Percentiles rank a stretch among this genome's conserved stretches.
phyloP scores from a whole-genome alignment of 2,113 vertebrate species.

The Galemys pyrenaicus region DNA sequence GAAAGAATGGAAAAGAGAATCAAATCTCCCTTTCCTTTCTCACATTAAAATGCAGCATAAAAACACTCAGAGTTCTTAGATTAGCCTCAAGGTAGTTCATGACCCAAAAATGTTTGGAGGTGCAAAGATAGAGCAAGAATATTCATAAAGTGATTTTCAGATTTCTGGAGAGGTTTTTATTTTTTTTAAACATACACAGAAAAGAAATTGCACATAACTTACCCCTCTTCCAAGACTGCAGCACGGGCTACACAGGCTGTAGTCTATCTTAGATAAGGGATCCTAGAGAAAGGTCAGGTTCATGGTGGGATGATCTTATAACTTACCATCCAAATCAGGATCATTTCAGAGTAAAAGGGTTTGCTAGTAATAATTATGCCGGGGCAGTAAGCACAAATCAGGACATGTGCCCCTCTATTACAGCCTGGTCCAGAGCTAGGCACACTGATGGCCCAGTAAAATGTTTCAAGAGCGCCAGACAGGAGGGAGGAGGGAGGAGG shows the following conservation, averaged over 20 bases:
- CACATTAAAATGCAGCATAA: background rate
- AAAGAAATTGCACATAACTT: background rate
- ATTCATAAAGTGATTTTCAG: background rate
- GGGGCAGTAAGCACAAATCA: background rate
- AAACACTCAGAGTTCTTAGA: background rate
- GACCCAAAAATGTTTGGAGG: background rate
- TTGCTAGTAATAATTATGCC: background rate
- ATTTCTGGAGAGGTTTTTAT: background rate
- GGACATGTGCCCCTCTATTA: background rate
- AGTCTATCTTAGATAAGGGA: too few species aligned
- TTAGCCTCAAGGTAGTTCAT: background rate
- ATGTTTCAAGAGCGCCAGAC: background rate
- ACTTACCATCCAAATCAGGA: background rate
- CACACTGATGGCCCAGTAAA: background rate
- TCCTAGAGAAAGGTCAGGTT: too few species aligned
- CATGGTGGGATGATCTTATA: too few species aligned
- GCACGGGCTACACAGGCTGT: too few species aligned
- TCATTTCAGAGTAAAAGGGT: background rate
- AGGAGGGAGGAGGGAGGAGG: background rate
- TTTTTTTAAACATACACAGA: background rate
- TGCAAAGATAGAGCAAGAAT: background rate
- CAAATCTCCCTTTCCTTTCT: background rate
- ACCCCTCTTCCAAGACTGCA: background rate
- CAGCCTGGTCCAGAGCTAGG: too few species aligned
- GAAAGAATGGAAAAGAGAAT: background rate